Conservation (phyloP, 2,888 invertebrate genomes). For the Drosophila anceps region DNA sequence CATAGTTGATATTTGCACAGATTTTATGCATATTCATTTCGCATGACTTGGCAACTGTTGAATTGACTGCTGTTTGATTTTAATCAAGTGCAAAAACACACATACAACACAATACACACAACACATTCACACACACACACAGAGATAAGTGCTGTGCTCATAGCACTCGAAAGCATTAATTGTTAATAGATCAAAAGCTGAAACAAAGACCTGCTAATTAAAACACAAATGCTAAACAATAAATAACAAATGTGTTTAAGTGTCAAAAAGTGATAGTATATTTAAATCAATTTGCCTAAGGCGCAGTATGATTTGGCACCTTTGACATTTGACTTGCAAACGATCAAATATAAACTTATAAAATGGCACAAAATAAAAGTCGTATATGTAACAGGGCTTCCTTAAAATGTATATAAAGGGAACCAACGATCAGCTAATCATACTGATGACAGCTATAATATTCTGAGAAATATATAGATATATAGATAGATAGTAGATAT, state of each 20-base stretch:
- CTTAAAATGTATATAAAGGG: not conserved
- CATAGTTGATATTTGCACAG: constrained; percentile 57
- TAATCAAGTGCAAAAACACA: constrained; percentile 30
- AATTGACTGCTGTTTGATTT: constrained; percentile 44
- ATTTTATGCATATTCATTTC: constrained; percentile 73
- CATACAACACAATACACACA: constrained; percentile 4
- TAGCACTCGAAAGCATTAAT: constrained; percentile 39
- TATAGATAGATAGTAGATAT: too few species aligned
- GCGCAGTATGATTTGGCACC: constrained; percentile 35
- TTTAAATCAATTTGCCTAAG: constrained; percentile 18
- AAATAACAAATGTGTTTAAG: constrained; percentile 36
- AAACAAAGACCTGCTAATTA: constrained; percentile 70
- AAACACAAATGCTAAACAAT: constrained; percentile 53
- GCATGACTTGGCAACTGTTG: constrained; percentile 63
- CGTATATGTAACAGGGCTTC: not conserved
- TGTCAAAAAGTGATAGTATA: constrained; percentile 55
- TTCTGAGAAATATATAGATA: not conserved
- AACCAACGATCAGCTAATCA: not conserved
- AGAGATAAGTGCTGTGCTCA: constrained; percentile 22
- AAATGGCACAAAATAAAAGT: not conserved
- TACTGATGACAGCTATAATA: not conserved
- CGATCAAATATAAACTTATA: constrained; percentile 12
- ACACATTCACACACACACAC: constrained; percentile 3
- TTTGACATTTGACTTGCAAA: constrained; percentile 13
- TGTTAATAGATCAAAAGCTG: constrained; percentile 54